Conservation (phyloP, 2,797 vertebrate species). For the Coccyzus lansbergi region DNA sequence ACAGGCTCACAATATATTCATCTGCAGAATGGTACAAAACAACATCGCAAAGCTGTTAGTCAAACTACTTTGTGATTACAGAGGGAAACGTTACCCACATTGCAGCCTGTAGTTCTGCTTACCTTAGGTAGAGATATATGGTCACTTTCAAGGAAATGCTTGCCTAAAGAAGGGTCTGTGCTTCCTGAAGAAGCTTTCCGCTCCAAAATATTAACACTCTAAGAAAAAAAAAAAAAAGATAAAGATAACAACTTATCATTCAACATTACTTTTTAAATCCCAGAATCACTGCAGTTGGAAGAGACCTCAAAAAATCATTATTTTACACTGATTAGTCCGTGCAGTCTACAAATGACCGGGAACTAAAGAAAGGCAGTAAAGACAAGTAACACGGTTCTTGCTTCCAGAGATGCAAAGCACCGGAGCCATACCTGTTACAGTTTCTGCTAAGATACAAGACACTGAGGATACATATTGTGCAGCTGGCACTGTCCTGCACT, state of each 20-base stretch:
- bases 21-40: background rate
- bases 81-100: background rate
- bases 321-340: background rate
- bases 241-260: background rate
- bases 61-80: background rate
- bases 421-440: background rate
- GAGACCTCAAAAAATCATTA: too few species aligned
- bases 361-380: background rate
- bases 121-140: conserved; percentile 76
- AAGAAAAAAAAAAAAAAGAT: background rate
- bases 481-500: background rate
- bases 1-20: background rate
- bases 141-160: conserved; percentile 77
- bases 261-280: background rate
- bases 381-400: background rate
- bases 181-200: conserved; percentile 77
- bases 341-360: background rate
- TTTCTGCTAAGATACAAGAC: background rate
- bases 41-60: background rate
- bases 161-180: conserved; percentile 74
- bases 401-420: background rate
- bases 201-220: conserved; percentile 78
- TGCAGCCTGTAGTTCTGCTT: background rate
- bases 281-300: too few species aligned
- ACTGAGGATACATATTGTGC: rapidly evolving